Conservation (phyloP, 2,888 invertebrate genomes). For the Oeneis ivallda region DNA sequence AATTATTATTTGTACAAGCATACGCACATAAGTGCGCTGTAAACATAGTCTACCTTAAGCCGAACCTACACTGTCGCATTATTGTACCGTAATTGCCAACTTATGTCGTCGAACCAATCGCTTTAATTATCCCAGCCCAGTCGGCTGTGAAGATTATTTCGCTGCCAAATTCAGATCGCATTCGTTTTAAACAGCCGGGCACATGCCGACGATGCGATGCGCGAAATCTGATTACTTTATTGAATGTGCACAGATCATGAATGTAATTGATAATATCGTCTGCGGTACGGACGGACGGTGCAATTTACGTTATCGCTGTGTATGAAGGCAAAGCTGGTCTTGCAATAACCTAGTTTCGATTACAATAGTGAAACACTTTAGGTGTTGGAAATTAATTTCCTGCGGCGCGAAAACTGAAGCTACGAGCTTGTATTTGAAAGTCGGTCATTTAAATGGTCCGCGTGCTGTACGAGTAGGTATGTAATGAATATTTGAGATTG, state of each 20-base stretch:
- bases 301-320: constrained; percentile 50
- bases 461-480: neutral
- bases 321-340: constrained; percentile 36
- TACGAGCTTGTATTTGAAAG: constrained; percentile 19
- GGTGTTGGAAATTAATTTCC: constrained; percentile 37
- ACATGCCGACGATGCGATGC: constrained; percentile 61
- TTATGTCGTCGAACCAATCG: constrained; percentile 68
- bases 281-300: constrained; percentile 55
- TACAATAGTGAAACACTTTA: constrained; percentile 34
- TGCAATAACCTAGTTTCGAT: constrained; percentile 39
- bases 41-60: constrained; percentile 56
- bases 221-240: constrained; percentile 73
- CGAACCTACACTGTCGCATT: constrained; percentile 48
- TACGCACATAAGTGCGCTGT: constrained; percentile 39
- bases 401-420: constrained; percentile 22
- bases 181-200: constrained; percentile 46
- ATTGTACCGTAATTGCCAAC: constrained; percentile 68
- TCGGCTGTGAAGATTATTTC: constrained; percentile 70
- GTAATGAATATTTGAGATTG: constrained; percentile 1
- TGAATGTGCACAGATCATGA: constrained; percentile 62
- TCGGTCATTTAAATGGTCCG: constrained; percentile 19
- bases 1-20: constrained; percentile 32
- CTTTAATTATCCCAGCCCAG: constrained; percentile 65
- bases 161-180: constrained; percentile 64
- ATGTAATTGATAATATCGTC: constrained; percentile 74